Evolutionary conservation across 2,113 vertebrate genomes (phyloP).

Genomic region (Misgurnus mizolepis): DNA sequence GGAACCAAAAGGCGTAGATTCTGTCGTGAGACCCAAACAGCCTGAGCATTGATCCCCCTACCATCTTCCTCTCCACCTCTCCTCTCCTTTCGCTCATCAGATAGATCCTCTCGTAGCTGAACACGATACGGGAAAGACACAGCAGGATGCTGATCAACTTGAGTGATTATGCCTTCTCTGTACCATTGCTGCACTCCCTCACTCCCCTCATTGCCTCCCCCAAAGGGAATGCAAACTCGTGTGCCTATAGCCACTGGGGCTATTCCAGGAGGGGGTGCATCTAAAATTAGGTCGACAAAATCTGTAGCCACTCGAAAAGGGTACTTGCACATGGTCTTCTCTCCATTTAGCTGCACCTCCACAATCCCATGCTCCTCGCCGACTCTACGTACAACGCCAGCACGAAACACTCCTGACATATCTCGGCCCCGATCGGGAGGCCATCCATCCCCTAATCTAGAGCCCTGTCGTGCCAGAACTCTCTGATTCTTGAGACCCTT

Average conservation of each 20-base stretch:
- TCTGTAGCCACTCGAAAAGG: constrained; percentile 72
- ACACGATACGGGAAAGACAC: constrained; percentile 84
- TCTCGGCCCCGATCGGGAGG: constrained; percentile 56
- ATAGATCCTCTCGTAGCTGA: constrained; percentile 66
- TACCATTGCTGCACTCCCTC: constrained; percentile 76
- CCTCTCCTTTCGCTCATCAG: constrained; percentile 57
- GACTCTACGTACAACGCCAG: constrained; percentile 83
- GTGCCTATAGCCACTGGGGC: constrained; percentile 76
- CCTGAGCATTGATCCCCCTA: constrained; percentile 63
- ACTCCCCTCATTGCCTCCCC: constrained; percentile 61
- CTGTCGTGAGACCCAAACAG: constrained; percentile 82
- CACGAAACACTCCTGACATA: constrained; percentile 71
- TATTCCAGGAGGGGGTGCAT: constrained; percentile 77
- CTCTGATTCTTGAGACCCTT: constrained; percentile 83
- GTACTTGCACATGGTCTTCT: constrained; percentile 79
- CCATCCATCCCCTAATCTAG: constrained; percentile 61
- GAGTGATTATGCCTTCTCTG: constrained; percentile 80
- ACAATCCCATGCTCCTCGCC: constrained; percentile 79
- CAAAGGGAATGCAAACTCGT: constrained; percentile 80
- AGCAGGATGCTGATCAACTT: constrained; percentile 81
- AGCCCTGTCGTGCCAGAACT: constrained; percentile 76
- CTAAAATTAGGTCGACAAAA: constrained; percentile 79
- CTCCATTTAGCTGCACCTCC: constrained; percentile 83
- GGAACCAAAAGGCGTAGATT: constrained; percentile 83
- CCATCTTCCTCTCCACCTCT: constrained; percentile 54